Conservation (phyloP, 2,113 vertebrate species). For the Saccopteryx leptura region DNA sequence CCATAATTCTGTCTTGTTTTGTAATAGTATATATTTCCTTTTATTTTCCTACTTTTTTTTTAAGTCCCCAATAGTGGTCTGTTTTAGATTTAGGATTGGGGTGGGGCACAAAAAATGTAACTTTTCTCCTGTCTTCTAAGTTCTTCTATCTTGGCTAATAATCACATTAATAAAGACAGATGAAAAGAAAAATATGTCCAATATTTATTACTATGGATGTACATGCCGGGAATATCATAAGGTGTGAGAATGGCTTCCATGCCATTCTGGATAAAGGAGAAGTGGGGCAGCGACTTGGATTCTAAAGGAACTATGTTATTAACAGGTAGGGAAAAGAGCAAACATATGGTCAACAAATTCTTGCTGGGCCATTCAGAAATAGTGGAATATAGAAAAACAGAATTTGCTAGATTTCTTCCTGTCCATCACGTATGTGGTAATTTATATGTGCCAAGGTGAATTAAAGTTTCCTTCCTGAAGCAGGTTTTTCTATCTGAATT, state of each 20-base stretch:
- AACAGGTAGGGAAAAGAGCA: not conserved
- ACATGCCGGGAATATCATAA: not conserved
- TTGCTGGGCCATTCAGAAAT: not conserved
- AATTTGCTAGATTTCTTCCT: not conserved
- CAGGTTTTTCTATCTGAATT: not conserved
- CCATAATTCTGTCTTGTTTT: slow-evolving; percentile 53
- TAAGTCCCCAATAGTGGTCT: not conserved
- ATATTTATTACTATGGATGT: not conserved
- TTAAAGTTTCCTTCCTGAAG: not conserved
- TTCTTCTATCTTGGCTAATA: not conserved
- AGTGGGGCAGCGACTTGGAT: not conserved
- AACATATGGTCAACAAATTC: not conserved
- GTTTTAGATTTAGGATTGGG: slow-evolving; percentile 34
- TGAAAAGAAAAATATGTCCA: not conserved
- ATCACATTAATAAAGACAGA: not conserved
- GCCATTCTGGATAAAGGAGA: not conserved
- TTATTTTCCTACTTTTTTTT: slow-evolving; percentile 49
- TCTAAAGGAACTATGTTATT: not conserved
- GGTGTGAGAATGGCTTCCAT: not conserved
- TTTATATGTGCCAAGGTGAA: not conserved
- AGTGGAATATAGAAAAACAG: not conserved
- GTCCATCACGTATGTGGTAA: not conserved
- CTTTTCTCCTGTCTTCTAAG: not conserved
- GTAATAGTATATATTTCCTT: slow-evolving; percentile 20
- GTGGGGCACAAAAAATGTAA: not conserved